Conservation (phyloP, 35 echinoderm and acorn worm species). For the Heliocidaris erythrogramma region DNA sequence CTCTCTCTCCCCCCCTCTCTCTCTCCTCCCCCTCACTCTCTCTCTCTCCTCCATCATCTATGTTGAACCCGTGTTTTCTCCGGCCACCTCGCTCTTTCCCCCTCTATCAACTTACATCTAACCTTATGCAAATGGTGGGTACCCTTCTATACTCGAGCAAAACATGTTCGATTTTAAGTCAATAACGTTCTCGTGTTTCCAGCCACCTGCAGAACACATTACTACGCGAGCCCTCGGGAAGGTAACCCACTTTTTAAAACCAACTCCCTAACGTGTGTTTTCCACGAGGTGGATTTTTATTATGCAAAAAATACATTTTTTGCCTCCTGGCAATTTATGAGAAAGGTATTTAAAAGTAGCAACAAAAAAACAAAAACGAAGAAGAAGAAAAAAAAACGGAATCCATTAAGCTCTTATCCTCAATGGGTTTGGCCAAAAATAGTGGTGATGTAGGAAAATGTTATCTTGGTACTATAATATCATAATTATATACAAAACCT, state of each 20-base stretch:
- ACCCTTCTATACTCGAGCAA: slow-evolving; percentile 11
- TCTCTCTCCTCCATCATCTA: neutral
- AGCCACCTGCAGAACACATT: slow-evolving; percentile 18
- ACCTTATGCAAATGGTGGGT: neutral
- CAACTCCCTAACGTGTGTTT: neutral
- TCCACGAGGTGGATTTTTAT: neutral
- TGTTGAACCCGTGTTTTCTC: neutral
- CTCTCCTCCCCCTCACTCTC: no score
- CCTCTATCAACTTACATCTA: slow-evolving; percentile 19
- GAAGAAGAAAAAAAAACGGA: neutral
- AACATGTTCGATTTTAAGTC: slow-evolving; percentile 47
- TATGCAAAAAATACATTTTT: neutral
- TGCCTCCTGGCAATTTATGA: neutral
- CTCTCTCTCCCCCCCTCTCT: no score
- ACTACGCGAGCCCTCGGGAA: neutral
- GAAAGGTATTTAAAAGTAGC: neutral
- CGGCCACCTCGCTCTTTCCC: neutral
- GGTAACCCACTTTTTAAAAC: slow-evolving; percentile 25
- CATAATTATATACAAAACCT: no score
- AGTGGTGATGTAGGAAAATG: neutral
- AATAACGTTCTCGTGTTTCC: slow-evolving; percentile 12
- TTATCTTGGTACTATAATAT: no score
- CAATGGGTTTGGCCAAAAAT: neutral
- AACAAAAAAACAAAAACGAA: no score
- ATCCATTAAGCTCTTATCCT: neutral